phyloP scores from a whole-genome alignment of 2,888 invertebrate genomes.

The Lithophane socia region DNA sequence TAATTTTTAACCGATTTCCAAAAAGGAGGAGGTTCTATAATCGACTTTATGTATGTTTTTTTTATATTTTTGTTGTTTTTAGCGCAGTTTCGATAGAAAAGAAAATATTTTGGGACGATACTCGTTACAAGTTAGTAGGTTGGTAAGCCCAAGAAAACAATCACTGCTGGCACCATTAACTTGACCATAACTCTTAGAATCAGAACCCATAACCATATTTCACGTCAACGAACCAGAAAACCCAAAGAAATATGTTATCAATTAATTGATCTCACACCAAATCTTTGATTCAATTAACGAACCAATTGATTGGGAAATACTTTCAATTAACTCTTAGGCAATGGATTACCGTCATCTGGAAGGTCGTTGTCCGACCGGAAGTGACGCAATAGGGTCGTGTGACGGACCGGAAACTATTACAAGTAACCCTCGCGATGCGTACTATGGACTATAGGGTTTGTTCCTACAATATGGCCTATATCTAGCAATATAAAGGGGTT shows the following conservation, averaged over 20 bases:
- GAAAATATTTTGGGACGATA: not conserved
- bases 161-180: constrained; percentile 37
- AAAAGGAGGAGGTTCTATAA: no score
- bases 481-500: constrained; percentile 33
- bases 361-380: constrained; percentile 73
- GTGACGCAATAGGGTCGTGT: constrained; percentile 80
- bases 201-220: constrained; percentile 55
- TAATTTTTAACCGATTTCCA: not conserved
- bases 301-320: constrained; percentile 73
- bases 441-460: constrained; percentile 46
- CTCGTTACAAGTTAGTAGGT: not conserved
- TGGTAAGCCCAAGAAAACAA: constrained; percentile 13
- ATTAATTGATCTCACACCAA: constrained; percentile 66
- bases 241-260: constrained; percentile 60
- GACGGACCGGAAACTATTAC: constrained; percentile 81
- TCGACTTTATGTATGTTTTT: no score
- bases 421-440: constrained; percentile 61
- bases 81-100: no score
- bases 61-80: not conserved
- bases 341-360: constrained; percentile 74
- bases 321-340: constrained; percentile 78
- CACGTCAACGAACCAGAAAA: constrained; percentile 45
- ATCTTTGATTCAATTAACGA: constrained; percentile 65
- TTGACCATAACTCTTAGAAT: constrained; percentile 27
- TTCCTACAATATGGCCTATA: constrained; percentile 34